A percentile compares a stretch with the other conserved stretches of the same genome.
These are phyloP conservation scores for Harpalus rufipes DNA, from an alignment of 2,888 invertebrate genomes.

Conservation along the genomic window DNA sequence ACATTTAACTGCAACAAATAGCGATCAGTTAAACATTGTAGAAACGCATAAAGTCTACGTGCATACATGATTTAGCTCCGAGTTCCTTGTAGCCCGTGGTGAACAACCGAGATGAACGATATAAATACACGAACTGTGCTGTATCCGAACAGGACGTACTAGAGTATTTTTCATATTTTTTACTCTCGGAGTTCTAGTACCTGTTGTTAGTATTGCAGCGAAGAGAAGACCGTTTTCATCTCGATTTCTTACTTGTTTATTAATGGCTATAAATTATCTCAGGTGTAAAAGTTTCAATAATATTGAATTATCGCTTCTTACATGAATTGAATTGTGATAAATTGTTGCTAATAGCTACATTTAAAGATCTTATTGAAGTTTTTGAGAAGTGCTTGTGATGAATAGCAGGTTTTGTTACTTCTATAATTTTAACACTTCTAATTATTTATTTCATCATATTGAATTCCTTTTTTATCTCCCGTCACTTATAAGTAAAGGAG, in stretches of 20 bases:
- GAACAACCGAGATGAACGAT: constrained; percentile 62
- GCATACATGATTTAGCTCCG: constrained; percentile 11
- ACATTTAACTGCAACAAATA: constrained; percentile 28
- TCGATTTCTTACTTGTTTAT: constrained; percentile 25
- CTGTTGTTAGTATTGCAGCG: constrained; percentile 47
- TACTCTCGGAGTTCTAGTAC: constrained; percentile 24
- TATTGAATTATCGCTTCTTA: constrained; percentile 33
- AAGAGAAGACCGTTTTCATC: constrained; percentile 1
- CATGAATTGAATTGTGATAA: constrained; percentile 20
- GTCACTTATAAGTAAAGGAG: too few species aligned
- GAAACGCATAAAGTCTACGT: constrained; percentile 9
- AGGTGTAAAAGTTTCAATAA: constrained; percentile 20
- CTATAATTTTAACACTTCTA: not conserved
- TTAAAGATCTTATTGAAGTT: not conserved
- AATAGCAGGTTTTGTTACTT: not conserved
- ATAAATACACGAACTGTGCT: constrained; percentile 68
- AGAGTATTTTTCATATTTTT: constrained; percentile 69
- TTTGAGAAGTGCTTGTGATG: not conserved
- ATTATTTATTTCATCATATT: not conserved
- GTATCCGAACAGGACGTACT: constrained; percentile 70
- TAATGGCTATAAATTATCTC: constrained; percentile 30
- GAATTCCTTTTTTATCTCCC: too few species aligned
- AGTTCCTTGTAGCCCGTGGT: constrained; percentile 13
- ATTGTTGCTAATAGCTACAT: constrained; percentile 31
- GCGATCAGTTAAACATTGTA: constrained; percentile 19